These are phyloP conservation scores for Lycocerus yunnanus DNA, from an alignment of 2,888 invertebrate genomes.

Conservation along the genomic window DNA sequence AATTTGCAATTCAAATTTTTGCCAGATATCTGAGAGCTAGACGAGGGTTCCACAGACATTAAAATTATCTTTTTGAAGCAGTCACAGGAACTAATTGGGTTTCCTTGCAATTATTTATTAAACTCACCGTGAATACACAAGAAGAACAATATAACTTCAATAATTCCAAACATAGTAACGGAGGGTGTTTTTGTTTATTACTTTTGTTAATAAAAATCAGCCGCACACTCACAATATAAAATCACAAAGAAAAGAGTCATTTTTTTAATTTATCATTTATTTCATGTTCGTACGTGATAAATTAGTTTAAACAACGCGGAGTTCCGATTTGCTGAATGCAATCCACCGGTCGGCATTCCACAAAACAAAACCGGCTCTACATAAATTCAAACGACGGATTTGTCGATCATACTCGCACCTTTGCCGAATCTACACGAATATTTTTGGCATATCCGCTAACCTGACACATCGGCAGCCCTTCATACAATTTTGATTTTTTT, in stretches of 20 bases:
- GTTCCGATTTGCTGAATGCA: constrained; percentile 16
- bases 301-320: constrained; percentile 15
- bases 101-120: neutral
- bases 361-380: constrained; percentile 25
- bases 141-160: constrained; percentile 1
- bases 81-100: neutral
- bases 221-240: constrained; percentile 5
- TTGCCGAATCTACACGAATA: neutral
- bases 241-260: neutral
- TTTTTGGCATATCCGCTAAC: neutral
- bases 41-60: neutral
- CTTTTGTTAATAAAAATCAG: neutral
- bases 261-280: neutral
- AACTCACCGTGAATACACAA: constrained; percentile 15
- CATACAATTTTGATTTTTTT: neutral
- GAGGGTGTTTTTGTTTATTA: neutral
- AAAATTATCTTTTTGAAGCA: neutral
- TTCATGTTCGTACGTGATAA: neutral
- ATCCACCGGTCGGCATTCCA: constrained; percentile 23
- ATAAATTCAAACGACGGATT: constrained; percentile 10
- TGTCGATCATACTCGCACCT: neutral
- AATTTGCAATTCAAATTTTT: constrained; percentile 2
- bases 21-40: neutral
- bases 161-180: constrained; percentile 9
- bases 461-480: neutral